Conservation (phyloP, 2,888 invertebrate species). For the Schizotus pectinicornis region DNA sequence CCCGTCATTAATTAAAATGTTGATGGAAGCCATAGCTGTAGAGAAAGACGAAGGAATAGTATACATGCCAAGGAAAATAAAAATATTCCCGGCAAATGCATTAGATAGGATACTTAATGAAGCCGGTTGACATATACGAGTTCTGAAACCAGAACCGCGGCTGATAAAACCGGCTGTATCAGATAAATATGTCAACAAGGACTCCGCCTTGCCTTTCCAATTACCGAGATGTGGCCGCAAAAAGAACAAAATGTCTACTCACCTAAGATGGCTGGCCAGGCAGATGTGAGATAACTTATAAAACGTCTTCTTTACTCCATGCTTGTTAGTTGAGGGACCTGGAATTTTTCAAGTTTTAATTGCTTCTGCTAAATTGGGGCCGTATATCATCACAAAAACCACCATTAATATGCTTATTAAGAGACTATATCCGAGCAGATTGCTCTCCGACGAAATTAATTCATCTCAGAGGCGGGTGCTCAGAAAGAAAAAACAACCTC, state of each 20-base stretch:
- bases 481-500: neutral
- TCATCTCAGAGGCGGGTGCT: neutral
- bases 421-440: too few species aligned
- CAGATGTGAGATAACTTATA: slow-evolving; percentile 51
- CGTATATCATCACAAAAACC: slow-evolving; percentile 15
- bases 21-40: slow-evolving; percentile 23
- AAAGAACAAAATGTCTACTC: slow-evolving; percentile 51
- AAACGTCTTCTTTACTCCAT: slow-evolving; percentile 52
- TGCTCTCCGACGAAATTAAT: too few species aligned
- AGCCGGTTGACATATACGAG: slow-evolving; percentile 52
- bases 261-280: slow-evolving; percentile 55
- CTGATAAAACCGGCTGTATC: slow-evolving; percentile 55
- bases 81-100: slow-evolving; percentile 43
- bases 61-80: slow-evolving; percentile 32
- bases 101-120: slow-evolving; percentile 52
- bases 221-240: slow-evolving; percentile 46
- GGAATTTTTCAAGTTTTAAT: slow-evolving; percentile 37
- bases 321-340: slow-evolving; percentile 41
- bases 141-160: slow-evolving; percentile 49
- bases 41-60: slow-evolving; percentile 17
- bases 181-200: slow-evolving; percentile 58
- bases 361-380: slow-evolving; percentile 22
- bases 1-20: slow-evolving; percentile 34
- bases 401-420: neutral
- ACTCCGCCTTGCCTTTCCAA: slow-evolving; percentile 54